A percentile compares a stretch with the other conserved stretches of the same genome.
phyloP scores from a whole-genome alignment of 2,797 vertebrate species.

The Danionella dracula region DNA sequence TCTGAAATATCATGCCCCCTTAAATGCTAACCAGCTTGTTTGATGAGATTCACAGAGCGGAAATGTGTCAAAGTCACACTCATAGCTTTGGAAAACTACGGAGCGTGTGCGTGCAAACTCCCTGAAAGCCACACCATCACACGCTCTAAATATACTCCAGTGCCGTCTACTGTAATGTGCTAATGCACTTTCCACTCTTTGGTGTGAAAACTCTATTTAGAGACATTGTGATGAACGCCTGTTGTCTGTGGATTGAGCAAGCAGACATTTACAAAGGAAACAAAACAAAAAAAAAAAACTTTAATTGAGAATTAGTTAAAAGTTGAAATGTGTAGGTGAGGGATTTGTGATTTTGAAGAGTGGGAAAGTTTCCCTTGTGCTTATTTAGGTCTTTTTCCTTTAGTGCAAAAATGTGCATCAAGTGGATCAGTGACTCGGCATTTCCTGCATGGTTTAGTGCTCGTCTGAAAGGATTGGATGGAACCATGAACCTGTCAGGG shows the following conservation, averaged over 20 bases:
- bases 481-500: no score
- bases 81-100: conserved; percentile 5
- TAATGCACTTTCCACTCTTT: conserved; percentile 15
- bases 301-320: background rate
- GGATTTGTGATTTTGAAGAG: no score
- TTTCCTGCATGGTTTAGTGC: no score
- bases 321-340: background rate
- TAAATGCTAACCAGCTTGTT: conserved; percentile 9
- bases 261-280: background rate
- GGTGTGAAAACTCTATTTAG: conserved; percentile 13
- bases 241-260: background rate
- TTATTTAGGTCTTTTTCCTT: no score
- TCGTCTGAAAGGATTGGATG: no score
- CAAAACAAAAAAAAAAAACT: background rate
- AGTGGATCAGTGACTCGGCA: no score
- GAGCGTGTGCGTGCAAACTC: background rate
- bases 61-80: conserved; percentile 29
- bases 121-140: conserved; percentile 23
- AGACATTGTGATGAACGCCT: background rate
- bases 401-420: no score
- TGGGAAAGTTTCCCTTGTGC: no score
- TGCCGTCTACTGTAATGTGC: conserved; percentile 7
- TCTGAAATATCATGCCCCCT: conserved; percentile 2
- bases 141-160: conserved; percentile 25
- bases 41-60: conserved; percentile 34